These are phyloP conservation scores for Drosophila paramelanica DNA, from an alignment of 2,888 invertebrate species.

Conservation along the genomic window DNA sequence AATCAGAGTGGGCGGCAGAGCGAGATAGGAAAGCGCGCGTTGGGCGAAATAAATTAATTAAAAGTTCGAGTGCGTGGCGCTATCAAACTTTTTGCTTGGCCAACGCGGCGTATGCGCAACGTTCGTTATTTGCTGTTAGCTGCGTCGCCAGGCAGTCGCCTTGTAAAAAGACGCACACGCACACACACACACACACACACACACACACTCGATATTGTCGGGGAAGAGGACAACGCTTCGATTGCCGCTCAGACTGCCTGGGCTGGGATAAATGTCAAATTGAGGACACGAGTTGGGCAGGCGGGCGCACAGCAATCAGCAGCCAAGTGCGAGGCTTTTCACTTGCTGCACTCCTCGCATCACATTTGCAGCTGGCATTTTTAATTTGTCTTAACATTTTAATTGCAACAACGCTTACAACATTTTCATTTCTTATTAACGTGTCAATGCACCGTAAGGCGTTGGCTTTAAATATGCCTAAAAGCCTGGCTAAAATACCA, in stretches of 20 bases:
- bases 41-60: constrained; percentile 77
- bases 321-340: constrained; percentile 69
- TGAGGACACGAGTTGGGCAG: constrained; percentile 64
- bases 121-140: constrained; percentile 39
- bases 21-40: constrained; percentile 8
- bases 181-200: constrained; percentile 8
- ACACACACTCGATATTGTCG: constrained; percentile 42
- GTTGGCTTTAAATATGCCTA: constrained; percentile 48
- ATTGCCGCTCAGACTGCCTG: constrained; percentile 60
- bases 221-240: constrained; percentile 51
- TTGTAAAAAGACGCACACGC: constrained; percentile 20
- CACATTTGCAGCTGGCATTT: constrained; percentile 57
- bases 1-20: background rate
- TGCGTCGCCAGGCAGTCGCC: constrained; percentile 53
- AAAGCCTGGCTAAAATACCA: constrained; percentile 40
- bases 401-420: constrained; percentile 61
- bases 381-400: constrained; percentile 78
- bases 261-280: constrained; percentile 76
- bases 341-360: constrained; percentile 48
- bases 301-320: constrained; percentile 62
- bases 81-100: constrained; percentile 65
- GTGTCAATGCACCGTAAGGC: constrained; percentile 58
- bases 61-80: constrained; percentile 64
- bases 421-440: constrained; percentile 70
- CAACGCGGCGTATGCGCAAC: constrained; percentile 51